Evolutionary conservation across 1,140 invertebrate genomes (phyloP), one percentile per base, ranked within the genome.

Genomic region (Periplaneta americana): DNA sequence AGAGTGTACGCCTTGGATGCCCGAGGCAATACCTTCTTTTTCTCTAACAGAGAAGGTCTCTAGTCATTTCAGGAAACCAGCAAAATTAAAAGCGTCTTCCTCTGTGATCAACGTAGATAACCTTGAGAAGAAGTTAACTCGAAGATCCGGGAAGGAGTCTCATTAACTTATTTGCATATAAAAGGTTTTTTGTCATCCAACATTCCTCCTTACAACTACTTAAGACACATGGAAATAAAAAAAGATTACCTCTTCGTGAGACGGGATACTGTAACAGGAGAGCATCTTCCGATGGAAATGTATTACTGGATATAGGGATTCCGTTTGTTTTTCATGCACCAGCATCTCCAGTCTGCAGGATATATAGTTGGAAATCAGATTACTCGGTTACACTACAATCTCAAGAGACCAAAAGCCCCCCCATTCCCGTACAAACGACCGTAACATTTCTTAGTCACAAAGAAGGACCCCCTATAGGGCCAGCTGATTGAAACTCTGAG

Each of bases 301-400:
- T 66, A 28, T 66, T 66, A 66, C 22, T 66, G 1, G 11, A n/a
- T 66, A 66, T 66, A n/a, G 48, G 22, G 48, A 37, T 8, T 28
- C 13, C 22, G 39, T 48, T 48, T 66, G 48, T 66, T 66, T 66
- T 66, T 66, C 48, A 66, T 28, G 48, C 22, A 66, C 22, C 22
- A 66, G 1, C 48, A 66, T 66, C 48, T 66, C n/a, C 22, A n/a
- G 48, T 66, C 48, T 66, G 22, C 11, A 77, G 33, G 75, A 77
- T 34, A 77, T 77, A 77, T 34, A 33, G 75, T 33, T 77, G 75
- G 75, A 77, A 77, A 77, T 77, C 33, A 31, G 75, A 77, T 77
- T 77, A 77, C 75, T 77, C 31, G 75, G 33, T 77, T 77, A 77
- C 75, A 77, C 33, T 77, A 77, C 31, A 77, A 3, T 77, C 75